Evolutionary conservation across 2,797 vertebrate genomes (phyloP), one percentile per base, ranked within the genome.

Genomic region (Myotis planiceps): DNA sequence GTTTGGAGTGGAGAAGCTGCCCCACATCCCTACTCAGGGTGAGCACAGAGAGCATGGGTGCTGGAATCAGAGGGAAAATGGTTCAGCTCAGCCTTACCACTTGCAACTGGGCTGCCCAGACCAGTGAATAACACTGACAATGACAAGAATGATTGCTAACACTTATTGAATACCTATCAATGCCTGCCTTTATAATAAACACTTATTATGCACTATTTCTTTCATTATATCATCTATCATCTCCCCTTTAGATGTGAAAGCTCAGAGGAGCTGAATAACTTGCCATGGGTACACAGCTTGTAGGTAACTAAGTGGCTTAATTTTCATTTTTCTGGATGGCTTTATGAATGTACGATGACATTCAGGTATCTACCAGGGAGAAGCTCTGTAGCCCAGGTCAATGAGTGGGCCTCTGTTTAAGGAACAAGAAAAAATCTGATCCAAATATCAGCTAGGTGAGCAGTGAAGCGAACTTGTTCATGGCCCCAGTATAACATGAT

Each of bases 31-130:
- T 4, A 53, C 58, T 39, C 0, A 51, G 9, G 66, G 1, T 6
- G 15, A 84, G 10, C 3, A 0, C 15, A 14, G n/a, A 21, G 9
- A 69, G 19, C 3, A 2, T 19, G 9, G n/a, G 3, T 32, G 0
- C 47, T 39, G 15, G 55, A 75, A 4, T 88, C 9, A 58, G 60
- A 76, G 6, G 9, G 13, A 32, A 88, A 32, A 53, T 7, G 71
- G 32, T 19, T 74, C 19, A 19, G 4, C 12, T 89, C 19, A 45
- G 25, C 4, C 25, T 69, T 10, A 23, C 3, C 14, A 27, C 2
- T 47, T 81, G 18, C 9, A 47, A 2, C 25, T 25, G 29, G 12
- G 51, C 37, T 7, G 25, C 15, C 14, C 29, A 47, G 45, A 6
- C 27, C 45, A 42, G 53, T 32, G n/a, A 47, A n/a, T 81, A 63